phyloP scores from a whole-genome alignment of 2,888 invertebrate genomes.

The Keiferia lycopersicella region DNA sequence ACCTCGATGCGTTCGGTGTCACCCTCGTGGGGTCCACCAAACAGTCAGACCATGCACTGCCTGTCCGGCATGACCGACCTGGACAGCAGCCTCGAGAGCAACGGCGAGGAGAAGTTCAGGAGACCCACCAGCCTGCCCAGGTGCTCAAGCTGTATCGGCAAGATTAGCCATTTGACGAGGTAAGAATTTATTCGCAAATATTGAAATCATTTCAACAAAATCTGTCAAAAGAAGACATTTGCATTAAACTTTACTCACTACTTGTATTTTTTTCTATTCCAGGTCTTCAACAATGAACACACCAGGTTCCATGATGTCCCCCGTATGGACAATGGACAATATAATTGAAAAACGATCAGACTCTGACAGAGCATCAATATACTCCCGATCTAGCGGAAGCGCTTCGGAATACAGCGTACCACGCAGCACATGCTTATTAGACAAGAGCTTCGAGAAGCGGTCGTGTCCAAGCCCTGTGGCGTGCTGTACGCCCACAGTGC shows the following conservation, averaged over 20 bases:
- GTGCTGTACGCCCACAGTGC: constrained; percentile 81
- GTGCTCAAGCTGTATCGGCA: constrained; percentile 90
- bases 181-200: constrained; percentile 37
- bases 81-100: constrained; percentile 66
- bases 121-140: constrained; percentile 78
- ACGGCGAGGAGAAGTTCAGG: constrained; percentile 67
- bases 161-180: constrained; percentile 86
- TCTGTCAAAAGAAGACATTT: too few species aligned
- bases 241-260: too few species aligned
- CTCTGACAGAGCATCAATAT: constrained; percentile 84
- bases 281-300: constrained; percentile 83
- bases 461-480: constrained; percentile 58
- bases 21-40: constrained; percentile 60
- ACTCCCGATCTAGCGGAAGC: constrained; percentile 84
- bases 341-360: constrained; percentile 73
- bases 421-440: constrained; percentile 64
- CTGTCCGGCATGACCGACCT: constrained; percentile 64
- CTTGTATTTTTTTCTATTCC: constrained; percentile 38
- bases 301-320: constrained; percentile 76
- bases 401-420: constrained; percentile 85
- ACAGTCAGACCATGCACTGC: constrained; percentile 76
- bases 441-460: constrained; percentile 77
- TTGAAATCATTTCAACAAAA: too few species aligned
- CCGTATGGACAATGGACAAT: constrained; percentile 82
- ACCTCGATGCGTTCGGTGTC: constrained; percentile 68